Percentiles rank a stretch among this genome's conserved stretches.
Conservation (phyloP, 2,113 vertebrate species). For the Ovis aries region DNA sequence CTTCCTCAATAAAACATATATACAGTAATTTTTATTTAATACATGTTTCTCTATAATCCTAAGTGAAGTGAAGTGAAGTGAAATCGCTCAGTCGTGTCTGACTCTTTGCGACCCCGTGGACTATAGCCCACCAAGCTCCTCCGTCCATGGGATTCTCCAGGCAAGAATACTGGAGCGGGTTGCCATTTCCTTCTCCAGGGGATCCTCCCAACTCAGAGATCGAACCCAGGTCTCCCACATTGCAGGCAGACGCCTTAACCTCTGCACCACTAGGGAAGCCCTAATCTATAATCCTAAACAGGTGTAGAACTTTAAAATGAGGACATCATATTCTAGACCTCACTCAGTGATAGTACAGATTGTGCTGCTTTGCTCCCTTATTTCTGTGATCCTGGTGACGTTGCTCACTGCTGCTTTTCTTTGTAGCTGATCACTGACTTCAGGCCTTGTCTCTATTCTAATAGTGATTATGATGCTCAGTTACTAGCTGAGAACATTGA, state of each 20-base stretch:
- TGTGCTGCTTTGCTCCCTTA: background rate
- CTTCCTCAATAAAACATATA: background rate
- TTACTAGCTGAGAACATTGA: background rate
- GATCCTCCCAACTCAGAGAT: too few species aligned
- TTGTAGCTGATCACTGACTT: background rate
- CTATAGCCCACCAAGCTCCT: too few species aligned
- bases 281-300: background rate
- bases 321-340: background rate
- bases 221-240: too few species aligned
- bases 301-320: background rate
- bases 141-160: too few species aligned
- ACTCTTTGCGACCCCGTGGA: too few species aligned
- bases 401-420: background rate
- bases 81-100: too few species aligned
- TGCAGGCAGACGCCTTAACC: too few species aligned
- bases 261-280: too few species aligned
- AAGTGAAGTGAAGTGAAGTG: background rate
- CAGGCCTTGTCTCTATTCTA: background rate
- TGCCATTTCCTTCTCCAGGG: too few species aligned
- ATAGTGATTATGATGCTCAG: background rate
- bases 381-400: accelerated
- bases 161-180: too few species aligned
- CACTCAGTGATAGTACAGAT: background rate
- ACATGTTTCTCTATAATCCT: background rate
- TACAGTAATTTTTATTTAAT: background rate